Evolutionary conservation across 2,888 invertebrate species (phyloP), one percentile per base, ranked within the genome.

Genomic region (Gymnoscelis rufifasciata): DNA sequence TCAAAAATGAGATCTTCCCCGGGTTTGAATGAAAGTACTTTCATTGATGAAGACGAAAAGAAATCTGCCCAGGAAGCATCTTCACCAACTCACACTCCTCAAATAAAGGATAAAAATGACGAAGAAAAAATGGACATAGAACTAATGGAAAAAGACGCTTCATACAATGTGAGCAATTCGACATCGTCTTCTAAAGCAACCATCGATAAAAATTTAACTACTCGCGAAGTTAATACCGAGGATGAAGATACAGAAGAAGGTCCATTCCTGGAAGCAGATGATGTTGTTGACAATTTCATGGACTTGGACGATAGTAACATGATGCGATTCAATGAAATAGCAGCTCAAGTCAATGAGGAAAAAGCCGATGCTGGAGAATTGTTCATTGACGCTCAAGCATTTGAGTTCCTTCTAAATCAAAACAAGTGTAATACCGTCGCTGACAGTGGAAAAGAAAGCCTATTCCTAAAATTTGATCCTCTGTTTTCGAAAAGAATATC

Each of bases 401-500:
- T 78, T 48, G 84, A 88, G 51, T 87, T 83, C 50, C 67, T 88
- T 6, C 57, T 88, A 13, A 88, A 86, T 58, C 78, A 88, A 57
- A 87, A 87, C 54, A 70, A 78, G 54, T 65, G 63, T 31, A 79
- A 78, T 58, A 64, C 75, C 5, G 77, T 83, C 23, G 58, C 67
- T 2, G 83, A 88, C 28, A 83, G 80, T 53, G 88, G 87, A 2
- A 88, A 86, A 71, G 88, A 88, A 65, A 88, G 88, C 51, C 64
- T 88, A 35, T 88, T 88, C 51, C 60, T 88, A 3, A 88, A 88
- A 57, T 88, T 88, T 50, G 88, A 88, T 62, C 88, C 88, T 10
- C 64, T 88, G 30, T 88, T 83, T 59, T 78, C 87, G 4, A 79
- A 78, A 54, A 71, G 77, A 58, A 66, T 81, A 42, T 82, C 86